Evolutionary conservation across 1,140 invertebrate species (phyloP).

Genomic region (Archegozetes longisetosus): DNA sequence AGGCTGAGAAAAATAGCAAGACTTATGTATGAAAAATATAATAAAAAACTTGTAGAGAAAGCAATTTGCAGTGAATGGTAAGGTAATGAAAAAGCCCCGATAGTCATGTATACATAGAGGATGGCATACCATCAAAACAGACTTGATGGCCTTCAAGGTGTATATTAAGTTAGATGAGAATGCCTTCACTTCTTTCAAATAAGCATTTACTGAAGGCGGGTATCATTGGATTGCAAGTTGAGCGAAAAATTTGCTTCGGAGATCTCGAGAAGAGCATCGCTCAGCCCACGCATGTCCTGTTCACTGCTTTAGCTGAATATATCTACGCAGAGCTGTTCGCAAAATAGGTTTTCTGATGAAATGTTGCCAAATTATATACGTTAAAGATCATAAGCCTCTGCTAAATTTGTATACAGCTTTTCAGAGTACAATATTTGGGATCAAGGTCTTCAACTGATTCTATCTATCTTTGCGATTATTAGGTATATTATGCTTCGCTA

Average conservation of each 20-base stretch:
- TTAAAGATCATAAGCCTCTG: not conserved
- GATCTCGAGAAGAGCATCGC: not conserved
- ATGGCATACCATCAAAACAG: not conserved
- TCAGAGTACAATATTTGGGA: not conserved
- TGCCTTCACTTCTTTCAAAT: not conserved
- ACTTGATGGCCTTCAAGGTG: not conserved
- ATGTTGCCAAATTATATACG: not conserved
- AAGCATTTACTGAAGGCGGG: not conserved
- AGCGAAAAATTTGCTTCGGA: not conserved
- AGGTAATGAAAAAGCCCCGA: too few species aligned
- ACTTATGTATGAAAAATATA: too few species aligned
- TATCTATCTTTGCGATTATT: not conserved
- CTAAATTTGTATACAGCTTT: not conserved
- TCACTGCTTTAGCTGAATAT: too few species aligned
- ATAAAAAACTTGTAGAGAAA: too few species aligned
- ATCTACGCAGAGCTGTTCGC: not conserved
- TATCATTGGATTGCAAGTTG: not conserved
- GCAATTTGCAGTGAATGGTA: too few species aligned
- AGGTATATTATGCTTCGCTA: too few species aligned
- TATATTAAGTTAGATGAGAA: not conserved
- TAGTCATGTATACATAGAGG: not conserved
- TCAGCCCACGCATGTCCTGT: not conserved
- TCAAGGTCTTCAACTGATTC: not conserved
- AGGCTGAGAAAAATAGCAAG: too few species aligned
- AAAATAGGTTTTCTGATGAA: not conserved